Evolutionary conservation across 2,797 vertebrate species (phyloP).

Genomic region (Orestias chungarensis): DNA sequence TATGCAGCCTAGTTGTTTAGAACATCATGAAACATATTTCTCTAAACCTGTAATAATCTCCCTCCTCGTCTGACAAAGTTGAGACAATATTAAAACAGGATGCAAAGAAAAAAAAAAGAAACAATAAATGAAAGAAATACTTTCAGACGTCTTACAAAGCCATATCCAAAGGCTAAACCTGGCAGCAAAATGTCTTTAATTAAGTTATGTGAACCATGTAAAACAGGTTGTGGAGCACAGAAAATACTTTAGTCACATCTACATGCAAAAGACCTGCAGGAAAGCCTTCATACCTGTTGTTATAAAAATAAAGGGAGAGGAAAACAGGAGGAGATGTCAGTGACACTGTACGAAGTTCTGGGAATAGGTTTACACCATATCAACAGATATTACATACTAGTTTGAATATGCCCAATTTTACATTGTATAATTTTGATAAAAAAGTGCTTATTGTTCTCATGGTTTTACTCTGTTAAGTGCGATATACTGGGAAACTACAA

Average conservation of each 20-base stretch:
- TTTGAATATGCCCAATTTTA: background rate
- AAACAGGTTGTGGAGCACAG: constrained; percentile 24
- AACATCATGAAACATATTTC: constrained; percentile 17
- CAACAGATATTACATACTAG: background rate
- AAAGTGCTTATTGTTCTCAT: background rate
- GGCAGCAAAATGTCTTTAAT: constrained; percentile 16
- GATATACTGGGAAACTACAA: background rate
- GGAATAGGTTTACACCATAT: background rate
- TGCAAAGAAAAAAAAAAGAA: background rate
- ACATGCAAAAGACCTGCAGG: constrained; percentile 20
- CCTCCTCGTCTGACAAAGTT: constrained; percentile 4
- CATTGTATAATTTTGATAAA: constrained; percentile 8
- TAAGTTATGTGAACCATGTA: constrained; percentile 20
- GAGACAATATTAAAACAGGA: constrained; percentile 15
- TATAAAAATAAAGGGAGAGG: constrained; percentile 4
- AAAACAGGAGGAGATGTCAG: constrained; percentile 16
- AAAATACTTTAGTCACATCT: constrained; percentile 26
- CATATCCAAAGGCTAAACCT: constrained; percentile 13
- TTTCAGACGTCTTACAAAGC: constrained; percentile 30
- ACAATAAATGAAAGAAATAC: constrained; percentile 13
- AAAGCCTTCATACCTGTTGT: background rate
- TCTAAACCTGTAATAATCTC: constrained; percentile 1
- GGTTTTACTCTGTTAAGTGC: background rate
- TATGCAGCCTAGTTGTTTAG: constrained; percentile 22
- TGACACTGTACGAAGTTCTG: background rate